Conservation (phyloP, 2,888 invertebrate genomes). For the Cheilosia grossa region DNA sequence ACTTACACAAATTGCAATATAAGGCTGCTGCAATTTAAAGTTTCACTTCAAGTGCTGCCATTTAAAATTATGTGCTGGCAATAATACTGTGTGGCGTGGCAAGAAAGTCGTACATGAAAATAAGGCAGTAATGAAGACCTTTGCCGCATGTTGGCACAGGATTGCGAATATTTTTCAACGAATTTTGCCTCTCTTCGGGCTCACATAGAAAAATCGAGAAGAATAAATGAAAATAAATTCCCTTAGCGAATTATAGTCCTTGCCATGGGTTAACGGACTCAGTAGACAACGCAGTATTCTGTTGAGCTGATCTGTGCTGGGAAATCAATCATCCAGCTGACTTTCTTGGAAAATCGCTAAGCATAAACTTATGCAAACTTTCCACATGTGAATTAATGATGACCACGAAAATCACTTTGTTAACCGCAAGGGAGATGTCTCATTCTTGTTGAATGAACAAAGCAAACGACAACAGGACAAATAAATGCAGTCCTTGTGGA, state of each 20-base stretch:
- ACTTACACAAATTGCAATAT: conserved; percentile 14
- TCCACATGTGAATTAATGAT: conserved; percentile 75
- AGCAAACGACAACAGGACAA: conserved; percentile 32
- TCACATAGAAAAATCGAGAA: too few species aligned
- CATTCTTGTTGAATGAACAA: conserved; percentile 2
- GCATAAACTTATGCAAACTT: conserved; percentile 49
- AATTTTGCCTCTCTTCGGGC: too few species aligned
- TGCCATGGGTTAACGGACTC: not conserved
- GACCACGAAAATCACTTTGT: conserved; percentile 76
- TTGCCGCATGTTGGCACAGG: too few species aligned
- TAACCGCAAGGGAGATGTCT: conserved; percentile 37
- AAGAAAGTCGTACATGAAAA: not conserved
- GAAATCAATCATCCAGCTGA: conserved; percentile 43
- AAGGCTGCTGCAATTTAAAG: not conserved
- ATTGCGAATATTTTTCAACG: too few species aligned
- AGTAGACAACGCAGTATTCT: not conserved
- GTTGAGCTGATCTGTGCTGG: not conserved
- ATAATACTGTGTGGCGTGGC: not conserved
- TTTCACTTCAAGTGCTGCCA: not conserved
- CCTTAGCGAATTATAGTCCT: too few species aligned
- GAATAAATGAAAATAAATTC: too few species aligned
- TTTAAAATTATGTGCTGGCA: not conserved
- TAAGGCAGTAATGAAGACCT: too few species aligned
- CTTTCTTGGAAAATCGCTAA: conserved; percentile 33
- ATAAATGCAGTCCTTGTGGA: conserved; percentile 15